Percentiles rank a stretch among this genome's conserved stretches.
phyloP scores from a whole-genome alignment of 2,888 invertebrate genomes.

The Drosophila falleni region DNA sequence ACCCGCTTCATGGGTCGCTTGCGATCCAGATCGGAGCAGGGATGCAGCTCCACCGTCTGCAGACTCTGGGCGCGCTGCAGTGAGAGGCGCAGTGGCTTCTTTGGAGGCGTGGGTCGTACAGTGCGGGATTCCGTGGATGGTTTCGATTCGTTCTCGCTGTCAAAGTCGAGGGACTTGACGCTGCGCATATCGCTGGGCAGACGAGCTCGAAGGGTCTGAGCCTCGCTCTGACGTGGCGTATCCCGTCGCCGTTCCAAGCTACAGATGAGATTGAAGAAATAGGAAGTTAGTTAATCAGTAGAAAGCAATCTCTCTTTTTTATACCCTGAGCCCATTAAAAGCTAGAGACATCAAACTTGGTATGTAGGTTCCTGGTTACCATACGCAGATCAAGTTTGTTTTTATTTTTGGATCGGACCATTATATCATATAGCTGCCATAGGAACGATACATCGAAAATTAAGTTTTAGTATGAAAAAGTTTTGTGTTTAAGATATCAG shows the following conservation, averaged over 20 bases:
- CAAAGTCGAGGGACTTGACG: slow-evolving; percentile 91
- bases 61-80: slow-evolving; percentile 93
- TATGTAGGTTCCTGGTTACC: too few species aligned
- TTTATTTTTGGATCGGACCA: too few species aligned
- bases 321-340: too few species aligned
- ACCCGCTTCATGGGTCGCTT: slow-evolving; percentile 84
- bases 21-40: slow-evolving; percentile 80
- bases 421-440: too few species aligned
- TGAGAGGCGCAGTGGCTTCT: slow-evolving; percentile 93
- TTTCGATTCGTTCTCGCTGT: slow-evolving; percentile 89
- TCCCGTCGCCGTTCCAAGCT: slow-evolving; percentile 82
- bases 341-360: too few species aligned
- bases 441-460: too few species aligned
- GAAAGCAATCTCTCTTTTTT: neutral
- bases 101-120: slow-evolving; percentile 92
- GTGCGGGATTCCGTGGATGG: slow-evolving; percentile 73
- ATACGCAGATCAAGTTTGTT: too few species aligned
- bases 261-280: neutral
- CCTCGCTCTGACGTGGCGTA: slow-evolving; percentile 68
- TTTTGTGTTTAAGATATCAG: too few species aligned
- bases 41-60: slow-evolving; percentile 88
- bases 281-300: neutral
- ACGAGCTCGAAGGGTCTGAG: slow-evolving; percentile 68
- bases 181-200: slow-evolving; percentile 86
- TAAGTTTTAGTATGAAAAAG: too few species aligned